A percentile compares a stretch with the other conserved stretches of the same genome.
phyloP scores from a whole-genome alignment of 2,797 vertebrate species.

The Varecia variegata region DNA sequence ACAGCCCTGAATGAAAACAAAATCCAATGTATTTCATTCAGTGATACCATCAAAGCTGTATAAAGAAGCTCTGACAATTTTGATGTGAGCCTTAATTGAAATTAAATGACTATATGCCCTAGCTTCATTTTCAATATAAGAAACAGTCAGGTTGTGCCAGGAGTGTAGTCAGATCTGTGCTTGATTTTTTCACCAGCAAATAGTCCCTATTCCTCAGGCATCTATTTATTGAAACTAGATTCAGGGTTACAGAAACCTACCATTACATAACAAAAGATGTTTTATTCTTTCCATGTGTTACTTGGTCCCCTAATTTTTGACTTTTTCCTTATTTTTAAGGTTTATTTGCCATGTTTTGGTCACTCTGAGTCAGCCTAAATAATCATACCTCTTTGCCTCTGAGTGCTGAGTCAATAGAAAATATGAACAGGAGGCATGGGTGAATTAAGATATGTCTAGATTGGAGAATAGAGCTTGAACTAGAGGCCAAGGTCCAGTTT shows the following conservation, averaged over 20 bases:
- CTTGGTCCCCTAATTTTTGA: background rate
- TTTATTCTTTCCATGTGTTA: background rate
- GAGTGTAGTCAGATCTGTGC: background rate
- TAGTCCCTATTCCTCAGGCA: background rate
- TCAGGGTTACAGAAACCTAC: background rate
- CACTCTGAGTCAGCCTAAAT: background rate
- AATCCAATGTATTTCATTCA: slow-evolving; percentile 13
- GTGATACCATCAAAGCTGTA: background rate
- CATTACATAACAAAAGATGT: background rate
- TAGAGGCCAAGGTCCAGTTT: background rate
- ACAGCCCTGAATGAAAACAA: background rate
- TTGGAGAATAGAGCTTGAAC: background rate
- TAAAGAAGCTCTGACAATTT: background rate
- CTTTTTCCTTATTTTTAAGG: background rate
- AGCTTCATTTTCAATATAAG: background rate
- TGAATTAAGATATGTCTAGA: background rate
- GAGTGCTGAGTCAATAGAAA: background rate
- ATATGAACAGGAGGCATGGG: background rate
- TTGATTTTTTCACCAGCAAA: background rate
- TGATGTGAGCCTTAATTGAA: background rate
- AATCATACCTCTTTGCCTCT: background rate
- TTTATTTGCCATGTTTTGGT: background rate
- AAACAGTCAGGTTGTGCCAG: background rate
- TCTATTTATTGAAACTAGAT: background rate
- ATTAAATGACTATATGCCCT: background rate